Percentiles rank a stretch among this genome's conserved stretches.
phyloP scores from a whole-genome alignment of 2,113 vertebrate species.

The Sus scrofa region DNA sequence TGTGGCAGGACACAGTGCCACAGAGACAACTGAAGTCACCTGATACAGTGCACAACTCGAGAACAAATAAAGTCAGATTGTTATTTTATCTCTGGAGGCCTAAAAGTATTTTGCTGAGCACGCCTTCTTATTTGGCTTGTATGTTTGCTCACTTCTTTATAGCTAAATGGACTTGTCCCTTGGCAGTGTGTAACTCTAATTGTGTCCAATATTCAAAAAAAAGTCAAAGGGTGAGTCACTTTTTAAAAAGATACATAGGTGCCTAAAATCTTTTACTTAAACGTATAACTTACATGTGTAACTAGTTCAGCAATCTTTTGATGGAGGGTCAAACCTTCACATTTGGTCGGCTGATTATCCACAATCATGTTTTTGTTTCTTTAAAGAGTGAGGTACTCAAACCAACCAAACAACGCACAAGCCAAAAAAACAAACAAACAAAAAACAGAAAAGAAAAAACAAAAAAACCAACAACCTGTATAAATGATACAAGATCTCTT shows the following conservation, averaged over 20 bases:
- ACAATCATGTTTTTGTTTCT: background rate
- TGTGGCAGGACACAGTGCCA: constrained; percentile 18
- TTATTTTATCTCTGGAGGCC: constrained; percentile 45
- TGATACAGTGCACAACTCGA: constrained; percentile 26
- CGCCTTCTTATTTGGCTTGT: background rate
- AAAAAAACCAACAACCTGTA: background rate
- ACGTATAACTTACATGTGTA: background rate
- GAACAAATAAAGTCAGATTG: constrained; percentile 63
- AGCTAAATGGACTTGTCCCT: background rate
- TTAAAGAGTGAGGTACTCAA: background rate
- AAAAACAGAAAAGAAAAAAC: too few species aligned
- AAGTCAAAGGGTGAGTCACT: background rate
- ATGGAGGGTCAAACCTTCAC: background rate
- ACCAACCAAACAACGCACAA: background rate
- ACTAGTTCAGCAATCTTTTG: background rate
- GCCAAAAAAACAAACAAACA: background rate
- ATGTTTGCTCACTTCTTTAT: background rate
- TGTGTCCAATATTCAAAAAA: background rate
- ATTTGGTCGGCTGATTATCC: background rate
- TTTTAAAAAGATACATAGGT: background rate
- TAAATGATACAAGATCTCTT: background rate
- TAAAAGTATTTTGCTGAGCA: constrained; percentile 18
- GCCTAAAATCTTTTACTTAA: constrained; percentile 10
- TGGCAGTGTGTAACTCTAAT: background rate
- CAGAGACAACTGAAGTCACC: constrained; percentile 71